Evolutionary conservation across 2,888 invertebrate species (phyloP), one percentile per base, ranked within the genome.

Genomic region (Falcaria lacertinaria): DNA sequence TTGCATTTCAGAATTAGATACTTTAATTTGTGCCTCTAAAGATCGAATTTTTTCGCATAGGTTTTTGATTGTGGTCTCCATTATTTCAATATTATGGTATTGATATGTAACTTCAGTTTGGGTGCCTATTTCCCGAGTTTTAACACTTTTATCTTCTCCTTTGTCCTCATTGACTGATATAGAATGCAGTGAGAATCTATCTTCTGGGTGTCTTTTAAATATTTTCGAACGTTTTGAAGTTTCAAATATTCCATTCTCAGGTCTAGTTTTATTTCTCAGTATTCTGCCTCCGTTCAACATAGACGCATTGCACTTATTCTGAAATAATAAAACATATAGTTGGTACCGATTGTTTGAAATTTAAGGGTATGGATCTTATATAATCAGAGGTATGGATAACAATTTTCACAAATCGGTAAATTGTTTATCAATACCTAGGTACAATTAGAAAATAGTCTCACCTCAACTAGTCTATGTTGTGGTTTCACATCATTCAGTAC

Each of bases 101-200:
- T 61, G 51, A 39, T 56, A 62, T 42, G 52, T 47, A 14, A 62
- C 56, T 39, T 69, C 66, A 1, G 72, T 74, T 54, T 73, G 73
- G 4, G 67, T 72, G 33, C 54, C 63, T 8, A 57, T 52, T 40
- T 71, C 65, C 25, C 58, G 50, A 13, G 51, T 55, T 49, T 39
- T 54, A 34, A 36, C 34, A 45, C 50, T 38, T 6, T 4, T 28
- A 11, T 28, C 1, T 11, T 11, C 28, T 11, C 3, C 3, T 7
- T 7, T 28, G 11, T 28, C 3, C 11, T 7, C 25, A 8, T 4
- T 8, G 1, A 3, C 22, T 15, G 14, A 22, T 14, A 15, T 0
- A 3, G 28, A 28, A 37, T 37, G 16, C 13, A 39, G 34, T 6
- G 44, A 34, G 2, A 45, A 42, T 4, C 37, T 39, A 3, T 48